A percentile compares a stretch with the other conserved stretches of the same genome.
Conservation (phyloP, 2,113 vertebrate genomes). For the Procavia capensis region DNA sequence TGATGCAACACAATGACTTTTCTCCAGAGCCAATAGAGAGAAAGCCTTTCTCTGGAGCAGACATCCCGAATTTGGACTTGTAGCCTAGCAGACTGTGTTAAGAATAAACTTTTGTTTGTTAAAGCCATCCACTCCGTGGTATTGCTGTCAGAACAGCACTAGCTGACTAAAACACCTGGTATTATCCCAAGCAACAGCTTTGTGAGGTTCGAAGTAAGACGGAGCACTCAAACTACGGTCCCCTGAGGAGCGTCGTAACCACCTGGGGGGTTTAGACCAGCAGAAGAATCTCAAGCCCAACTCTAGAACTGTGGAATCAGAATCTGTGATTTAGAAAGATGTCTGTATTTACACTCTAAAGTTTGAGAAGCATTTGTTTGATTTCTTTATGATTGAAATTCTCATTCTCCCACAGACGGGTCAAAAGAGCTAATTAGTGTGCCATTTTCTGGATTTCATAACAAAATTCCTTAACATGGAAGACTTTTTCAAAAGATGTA, state of each 20-base stretch:
- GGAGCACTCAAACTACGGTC: neutral
- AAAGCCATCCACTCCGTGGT: no score
- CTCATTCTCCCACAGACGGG: neutral
- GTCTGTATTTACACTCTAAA: neutral
- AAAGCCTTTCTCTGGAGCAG: no score
- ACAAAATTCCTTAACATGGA: neutral
- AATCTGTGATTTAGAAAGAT: neutral
- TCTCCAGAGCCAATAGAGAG: no score
- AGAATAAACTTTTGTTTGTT: no score
- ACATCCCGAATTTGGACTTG: no score
- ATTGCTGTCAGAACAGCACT: no score
- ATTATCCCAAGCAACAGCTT: neutral
- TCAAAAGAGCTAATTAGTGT: neutral
- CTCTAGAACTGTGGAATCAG: neutral
- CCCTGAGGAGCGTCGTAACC: neutral
- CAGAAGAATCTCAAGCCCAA: neutral
- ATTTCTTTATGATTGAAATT: neutral
- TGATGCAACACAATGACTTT: no score
- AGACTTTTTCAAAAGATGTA: neutral
- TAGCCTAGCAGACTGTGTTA: no score
- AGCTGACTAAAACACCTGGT: no score
- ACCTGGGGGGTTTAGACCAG: neutral
- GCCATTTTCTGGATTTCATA: neutral
- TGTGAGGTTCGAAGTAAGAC: neutral
- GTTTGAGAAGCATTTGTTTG: neutral